phyloP scores from a whole-genome alignment of 2,888 invertebrate genomes.

The Rhamphomyia laevipes region DNA sequence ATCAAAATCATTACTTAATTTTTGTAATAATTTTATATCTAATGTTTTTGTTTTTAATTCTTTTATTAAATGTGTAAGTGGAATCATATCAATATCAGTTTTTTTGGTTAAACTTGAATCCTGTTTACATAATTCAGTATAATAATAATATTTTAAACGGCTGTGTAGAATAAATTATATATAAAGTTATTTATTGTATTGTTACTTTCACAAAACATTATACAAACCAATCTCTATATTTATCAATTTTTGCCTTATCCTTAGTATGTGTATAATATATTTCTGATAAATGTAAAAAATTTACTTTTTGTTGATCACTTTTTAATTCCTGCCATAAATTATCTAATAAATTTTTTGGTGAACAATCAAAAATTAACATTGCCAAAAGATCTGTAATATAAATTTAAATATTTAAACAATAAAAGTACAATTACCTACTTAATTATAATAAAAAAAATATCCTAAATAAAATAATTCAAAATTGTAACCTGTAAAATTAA shows the following conservation, averaged over 20 bases:
- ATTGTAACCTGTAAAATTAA: slow-evolving; percentile 27
- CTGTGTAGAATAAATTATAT: slow-evolving; percentile 17
- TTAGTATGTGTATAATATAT: slow-evolving; percentile 30
- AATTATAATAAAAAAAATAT: background rate
- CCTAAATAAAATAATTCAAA: background rate
- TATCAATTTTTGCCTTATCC: slow-evolving; percentile 22
- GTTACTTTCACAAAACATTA: too few relatives aligned
- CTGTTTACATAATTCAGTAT: slow-evolving; percentile 33
- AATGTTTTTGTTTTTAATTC: slow-evolving; percentile 31
- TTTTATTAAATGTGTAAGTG: slow-evolving; percentile 29
- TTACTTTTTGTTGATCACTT: slow-evolving; percentile 30
- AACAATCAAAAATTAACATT: slow-evolving; percentile 27
- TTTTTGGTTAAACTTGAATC: slow-evolving; percentile 29
- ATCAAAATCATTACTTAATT: slow-evolving; percentile 33
- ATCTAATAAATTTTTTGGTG: slow-evolving; percentile 22
- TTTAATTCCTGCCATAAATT: slow-evolving; percentile 28
- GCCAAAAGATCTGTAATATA: slow-evolving; percentile 25
- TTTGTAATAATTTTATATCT: slow-evolving; percentile 29
- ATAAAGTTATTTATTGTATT: slow-evolving; percentile 6
- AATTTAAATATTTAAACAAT: background rate
- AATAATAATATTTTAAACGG: slow-evolving; percentile 34
- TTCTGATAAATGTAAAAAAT: slow-evolving; percentile 32
- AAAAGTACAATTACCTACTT: background rate
- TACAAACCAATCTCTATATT: slow-evolving; percentile 24
- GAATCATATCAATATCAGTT: slow-evolving; percentile 30